phyloP scores from a whole-genome alignment of 2,797 vertebrate genomes.

The Margarornis squamiger region DNA sequence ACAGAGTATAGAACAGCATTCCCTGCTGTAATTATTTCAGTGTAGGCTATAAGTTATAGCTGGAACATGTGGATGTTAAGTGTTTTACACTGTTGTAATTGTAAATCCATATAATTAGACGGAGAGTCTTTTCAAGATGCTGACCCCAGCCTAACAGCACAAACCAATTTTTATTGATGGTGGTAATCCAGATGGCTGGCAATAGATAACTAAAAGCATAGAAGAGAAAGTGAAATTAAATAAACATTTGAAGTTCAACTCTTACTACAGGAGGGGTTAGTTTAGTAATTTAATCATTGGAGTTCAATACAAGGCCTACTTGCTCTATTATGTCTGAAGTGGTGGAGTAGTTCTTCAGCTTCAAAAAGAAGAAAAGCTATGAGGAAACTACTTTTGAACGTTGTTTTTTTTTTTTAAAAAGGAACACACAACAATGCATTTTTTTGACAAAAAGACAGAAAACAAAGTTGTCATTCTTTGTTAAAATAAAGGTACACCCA shows the following conservation, averaged over 20 bases:
- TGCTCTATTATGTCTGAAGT: background rate
- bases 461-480: background rate
- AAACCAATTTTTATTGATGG: background rate
- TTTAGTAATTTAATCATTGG: background rate
- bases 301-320: background rate
- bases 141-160: background rate
- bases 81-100: background rate
- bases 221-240: slow-evolving; percentile 1
- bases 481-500: background rate
- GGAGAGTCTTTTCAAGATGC: background rate
- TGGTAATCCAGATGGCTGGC: background rate
- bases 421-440: background rate
- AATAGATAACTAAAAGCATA: background rate
- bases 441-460: background rate
- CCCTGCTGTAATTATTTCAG: background rate
- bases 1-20: fast-evolving
- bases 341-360: background rate
- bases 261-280: background rate
- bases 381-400: background rate
- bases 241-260: background rate
- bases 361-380: background rate
- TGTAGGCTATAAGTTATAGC: background rate
- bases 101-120: slow-evolving; percentile 8
- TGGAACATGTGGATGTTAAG: background rate
- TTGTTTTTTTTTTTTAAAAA: background rate